These are phyloP conservation scores for Platycercus adscitus DNA, from an alignment of 2,113 vertebrate genomes.

Conservation along the genomic window DNA sequence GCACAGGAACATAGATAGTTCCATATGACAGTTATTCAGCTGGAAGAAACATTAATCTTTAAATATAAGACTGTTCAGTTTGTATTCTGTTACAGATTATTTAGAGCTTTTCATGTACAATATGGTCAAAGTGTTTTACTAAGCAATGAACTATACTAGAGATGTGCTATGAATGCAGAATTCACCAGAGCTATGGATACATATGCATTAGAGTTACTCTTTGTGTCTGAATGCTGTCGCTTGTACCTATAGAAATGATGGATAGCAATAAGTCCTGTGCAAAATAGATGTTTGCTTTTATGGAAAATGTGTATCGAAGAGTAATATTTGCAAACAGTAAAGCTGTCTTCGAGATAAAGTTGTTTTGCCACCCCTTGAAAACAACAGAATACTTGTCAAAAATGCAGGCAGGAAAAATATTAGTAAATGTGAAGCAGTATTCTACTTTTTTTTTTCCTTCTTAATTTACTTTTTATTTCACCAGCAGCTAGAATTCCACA, in stretches of 20 bases:
- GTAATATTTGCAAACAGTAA: conserved; percentile 12
- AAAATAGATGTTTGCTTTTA: conserved; percentile 60
- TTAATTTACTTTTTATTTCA: neutral
- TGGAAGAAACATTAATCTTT: conserved; percentile 70
- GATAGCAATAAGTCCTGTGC: neutral
- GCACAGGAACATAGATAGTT: neutral
- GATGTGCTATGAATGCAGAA: conserved; percentile 61
- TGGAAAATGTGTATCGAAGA: neutral
- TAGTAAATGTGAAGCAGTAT: neutral
- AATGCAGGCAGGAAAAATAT: neutral
- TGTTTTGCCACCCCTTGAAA: neutral
- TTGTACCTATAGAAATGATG: conserved; percentile 7
- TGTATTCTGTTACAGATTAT: conserved; percentile 35
- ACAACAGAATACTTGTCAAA: neutral
- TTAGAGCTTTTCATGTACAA: conserved; percentile 47
- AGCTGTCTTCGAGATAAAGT: neutral
- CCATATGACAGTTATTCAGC: neutral
- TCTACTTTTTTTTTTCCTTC: neutral
- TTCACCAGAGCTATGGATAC: neutral
- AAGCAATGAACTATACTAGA: conserved; percentile 45
- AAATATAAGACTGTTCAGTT: conserved; percentile 57
- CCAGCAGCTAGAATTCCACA: neutral
- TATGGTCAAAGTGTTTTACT: conserved; percentile 61
- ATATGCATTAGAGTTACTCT: conserved; percentile 15
- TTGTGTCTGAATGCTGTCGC: conserved; percentile 55